Base-by-base conservation (phyloP, 2,113 vertebrate genomes). In the Tenebrosternarchus preto region DNA sequence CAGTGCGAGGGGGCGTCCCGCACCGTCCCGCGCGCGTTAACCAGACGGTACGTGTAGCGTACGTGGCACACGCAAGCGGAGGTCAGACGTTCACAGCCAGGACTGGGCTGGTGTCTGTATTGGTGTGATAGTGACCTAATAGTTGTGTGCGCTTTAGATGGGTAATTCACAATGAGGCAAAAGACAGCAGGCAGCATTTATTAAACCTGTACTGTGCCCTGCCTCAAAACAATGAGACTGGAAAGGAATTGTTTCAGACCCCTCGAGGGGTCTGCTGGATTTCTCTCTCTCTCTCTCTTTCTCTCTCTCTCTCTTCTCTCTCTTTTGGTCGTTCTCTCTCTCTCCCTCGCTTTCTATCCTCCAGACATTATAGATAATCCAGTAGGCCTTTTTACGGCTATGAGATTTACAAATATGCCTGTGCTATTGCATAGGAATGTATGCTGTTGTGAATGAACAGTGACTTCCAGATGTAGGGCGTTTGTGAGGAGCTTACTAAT, bases 391-490 rank as follows among this genome's bases (percentile, higher is more conserved):
- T n/a, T 81, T 78, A 67, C 76, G 73, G 64, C 75, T 72, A 79
- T 79, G 76, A 82, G 71, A 84, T 57, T 71, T 80, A 64, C 77
- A 73, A 71, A 82, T 78, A 76, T 59, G 20, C 68, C 72, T n/a
- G 25, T 75, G 71, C 75, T 84, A 81, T 78, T 78, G 80, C 76
- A 84, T 75, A 63, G 70, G 80, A 71, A 78, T 82, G 59, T 61
- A 66, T 84, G 83, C 63, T 78, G 57, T 75, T 81, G 46, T 69
- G 68, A 81, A 79, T 84, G 80, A 76, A 70, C 27, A 20, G n/a
- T 84, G 82, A 84, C 82, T 84, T 81, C 46, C 64, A 82, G 46
- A 82, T 76, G 77, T 60, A 75, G 53, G 69, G 67, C 79, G 69
- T 78, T 81, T 70, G 81, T 81, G 64, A 81, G 79, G 31, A 33